phyloP scores from a whole-genome alignment of 1,140 invertebrate genomes.

The Dermatophagoides farinae region DNA sequence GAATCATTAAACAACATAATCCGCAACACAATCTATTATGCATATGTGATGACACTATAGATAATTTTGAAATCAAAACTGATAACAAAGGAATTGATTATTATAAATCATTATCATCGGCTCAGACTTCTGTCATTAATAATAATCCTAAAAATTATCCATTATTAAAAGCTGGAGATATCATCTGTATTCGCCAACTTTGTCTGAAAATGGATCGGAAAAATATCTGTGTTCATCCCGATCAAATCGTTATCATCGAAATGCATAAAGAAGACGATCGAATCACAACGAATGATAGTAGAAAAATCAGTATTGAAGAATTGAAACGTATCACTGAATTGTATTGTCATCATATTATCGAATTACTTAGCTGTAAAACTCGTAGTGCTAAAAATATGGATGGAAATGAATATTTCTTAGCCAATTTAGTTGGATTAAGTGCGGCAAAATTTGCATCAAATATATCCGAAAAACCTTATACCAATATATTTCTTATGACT shows the following conservation, averaged over 20 bases:
- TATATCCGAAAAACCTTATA: neutral
- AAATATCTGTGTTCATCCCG: neutral
- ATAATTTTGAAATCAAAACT: neutral
- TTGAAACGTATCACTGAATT: neutral
- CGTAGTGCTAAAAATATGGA: neutral
- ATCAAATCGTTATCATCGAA: neutral
- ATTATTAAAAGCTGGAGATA: neutral
- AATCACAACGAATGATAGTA: neutral
- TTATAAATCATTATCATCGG: neutral
- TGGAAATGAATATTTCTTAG: neutral
- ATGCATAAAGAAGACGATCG: neutral
- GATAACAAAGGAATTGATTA: neutral
- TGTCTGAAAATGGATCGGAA: neutral
- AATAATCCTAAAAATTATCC: neutral
- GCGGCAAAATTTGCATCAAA: neutral
- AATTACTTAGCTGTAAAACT: neutral
- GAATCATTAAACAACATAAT: neutral
- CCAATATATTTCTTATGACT: neutral
- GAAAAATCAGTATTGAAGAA: neutral
- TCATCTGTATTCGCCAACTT: constrained; percentile 1
- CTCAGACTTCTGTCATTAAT: neutral
- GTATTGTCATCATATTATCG: neutral
- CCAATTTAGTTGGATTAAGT: neutral
- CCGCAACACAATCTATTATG: neutral
- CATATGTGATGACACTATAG: neutral